These are phyloP conservation scores for Chiridota heheva DNA, from an alignment of 35 echinoderm and acorn worm genomes.

Conservation along the genomic window DNA sequence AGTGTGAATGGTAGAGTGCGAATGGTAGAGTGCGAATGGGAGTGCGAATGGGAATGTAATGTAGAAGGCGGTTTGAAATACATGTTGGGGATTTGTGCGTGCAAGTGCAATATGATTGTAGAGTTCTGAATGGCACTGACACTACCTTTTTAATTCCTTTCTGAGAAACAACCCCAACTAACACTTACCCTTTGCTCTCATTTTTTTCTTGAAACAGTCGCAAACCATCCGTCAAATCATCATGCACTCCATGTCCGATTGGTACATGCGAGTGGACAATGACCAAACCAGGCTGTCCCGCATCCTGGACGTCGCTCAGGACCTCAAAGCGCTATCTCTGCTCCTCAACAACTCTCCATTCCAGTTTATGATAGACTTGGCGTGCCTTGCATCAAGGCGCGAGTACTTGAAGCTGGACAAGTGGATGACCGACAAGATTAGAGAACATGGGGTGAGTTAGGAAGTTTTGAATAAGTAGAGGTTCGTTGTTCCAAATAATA, in stretches of 20 bases:
- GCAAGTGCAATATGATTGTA: too few relatives aligned
- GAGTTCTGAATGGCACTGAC: too few relatives aligned
- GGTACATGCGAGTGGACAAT: conserved; percentile 91
- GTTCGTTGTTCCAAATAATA: too few relatives aligned
- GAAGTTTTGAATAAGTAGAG: too few relatives aligned
- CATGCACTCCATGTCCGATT: conserved; percentile 96
- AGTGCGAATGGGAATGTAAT: too few relatives aligned
- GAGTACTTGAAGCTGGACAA: conserved; percentile 99
- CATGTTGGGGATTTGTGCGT: too few relatives aligned
- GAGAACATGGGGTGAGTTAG: conserved; percentile 96
- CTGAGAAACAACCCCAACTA: too few relatives aligned
- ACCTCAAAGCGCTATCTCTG: conserved; percentile 89
- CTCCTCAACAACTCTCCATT: conserved; percentile 92
- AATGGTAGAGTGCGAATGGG: too few relatives aligned
- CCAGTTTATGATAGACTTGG: conserved; percentile 93
- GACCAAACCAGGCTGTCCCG: conserved; percentile 92
- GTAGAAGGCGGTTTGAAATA: too few relatives aligned
- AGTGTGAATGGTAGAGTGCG: too few relatives aligned
- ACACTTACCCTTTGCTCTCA: too few relatives aligned
- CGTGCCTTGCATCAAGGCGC: conserved; percentile 87
- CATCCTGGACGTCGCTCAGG: conserved; percentile 97
- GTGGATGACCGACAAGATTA: conserved; percentile 98
- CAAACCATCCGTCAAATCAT: conserved; percentile 83
- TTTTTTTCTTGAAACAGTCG: conserved; percentile 65
- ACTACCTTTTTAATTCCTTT: too few relatives aligned